Conservation (phyloP, 2,888 invertebrate species). For the Dusona sp. region DNA sequence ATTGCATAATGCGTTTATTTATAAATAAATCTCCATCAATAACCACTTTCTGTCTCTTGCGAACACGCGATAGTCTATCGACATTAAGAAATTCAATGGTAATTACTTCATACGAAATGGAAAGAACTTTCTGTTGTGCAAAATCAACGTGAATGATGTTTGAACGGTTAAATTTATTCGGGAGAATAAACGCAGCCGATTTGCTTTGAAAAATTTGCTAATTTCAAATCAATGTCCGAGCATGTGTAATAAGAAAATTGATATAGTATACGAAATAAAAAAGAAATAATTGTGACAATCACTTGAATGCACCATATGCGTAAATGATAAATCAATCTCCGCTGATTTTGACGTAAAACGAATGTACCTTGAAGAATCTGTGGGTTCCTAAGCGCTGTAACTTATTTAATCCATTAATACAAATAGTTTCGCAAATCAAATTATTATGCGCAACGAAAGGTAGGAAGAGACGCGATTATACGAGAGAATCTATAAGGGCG, state of each 20-base stretch:
- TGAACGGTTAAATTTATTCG: neutral
- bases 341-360: neutral
- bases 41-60: neutral
- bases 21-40: too few relatives aligned
- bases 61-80: neutral
- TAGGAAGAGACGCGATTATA: constrained; percentile 15
- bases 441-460: constrained; percentile 4
- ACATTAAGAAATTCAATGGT: neutral
- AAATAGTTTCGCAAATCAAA: neutral
- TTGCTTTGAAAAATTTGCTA: neutral
- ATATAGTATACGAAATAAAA: neutral
- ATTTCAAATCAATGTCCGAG: neutral
- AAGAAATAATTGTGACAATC: neutral
- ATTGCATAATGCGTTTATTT: too few relatives aligned
- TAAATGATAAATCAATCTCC: neutral
- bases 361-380: neutral
- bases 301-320: neutral
- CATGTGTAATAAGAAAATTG: neutral
- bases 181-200: neutral
- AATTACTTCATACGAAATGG: neutral
- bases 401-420: neutral
- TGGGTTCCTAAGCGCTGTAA: too few relatives aligned
- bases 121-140: neutral
- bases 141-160: neutral
- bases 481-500: constrained; percentile 24